Evolutionary conservation across 2,888 invertebrate species (phyloP).

Genomic region (Drosophila recens): DNA sequence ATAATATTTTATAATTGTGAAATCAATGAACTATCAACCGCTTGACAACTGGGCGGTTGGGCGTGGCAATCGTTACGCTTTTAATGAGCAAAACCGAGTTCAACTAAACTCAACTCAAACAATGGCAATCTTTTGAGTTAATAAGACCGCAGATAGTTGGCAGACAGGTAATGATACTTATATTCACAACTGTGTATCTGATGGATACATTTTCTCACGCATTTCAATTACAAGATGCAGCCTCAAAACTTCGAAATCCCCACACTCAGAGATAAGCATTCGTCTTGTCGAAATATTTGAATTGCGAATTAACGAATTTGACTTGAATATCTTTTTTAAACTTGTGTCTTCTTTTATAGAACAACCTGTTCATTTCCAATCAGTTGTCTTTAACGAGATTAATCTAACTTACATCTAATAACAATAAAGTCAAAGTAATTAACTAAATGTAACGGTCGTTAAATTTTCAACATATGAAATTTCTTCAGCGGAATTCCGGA

Average conservation of each 20-base stretch:
- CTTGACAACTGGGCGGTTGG: background rate
- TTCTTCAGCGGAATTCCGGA: conserved; percentile 63
- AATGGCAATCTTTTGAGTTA: conserved; percentile 62
- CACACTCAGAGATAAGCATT: conserved; percentile 22
- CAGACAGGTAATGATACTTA: conserved; percentile 26
- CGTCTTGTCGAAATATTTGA: conserved; percentile 40
- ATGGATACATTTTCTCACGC: conserved; percentile 60
- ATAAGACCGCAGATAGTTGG: conserved; percentile 47
- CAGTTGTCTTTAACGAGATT: no score
- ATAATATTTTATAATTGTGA: conserved; percentile 58
- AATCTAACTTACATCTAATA: conserved; percentile 10
- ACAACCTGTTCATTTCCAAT: no score
- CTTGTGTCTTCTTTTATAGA: background rate
- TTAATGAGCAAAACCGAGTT: conserved; percentile 53
- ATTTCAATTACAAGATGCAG: conserved; percentile 43
- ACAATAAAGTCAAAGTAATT: conserved; percentile 45
- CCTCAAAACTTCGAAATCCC: conserved; percentile 13
- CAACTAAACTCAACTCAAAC: conserved; percentile 51
- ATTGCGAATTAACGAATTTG: conserved; percentile 28
- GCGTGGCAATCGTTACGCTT: conserved; percentile 43
- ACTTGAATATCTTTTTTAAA: background rate
- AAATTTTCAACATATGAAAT: conserved; percentile 60
- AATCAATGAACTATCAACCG: conserved; percentile 68
- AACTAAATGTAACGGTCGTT: conserved; percentile 68
- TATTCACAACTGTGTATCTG: conserved; percentile 26